phyloP scores from a whole-genome alignment of 2,888 invertebrate genomes.

The Conistra vaccinii region DNA sequence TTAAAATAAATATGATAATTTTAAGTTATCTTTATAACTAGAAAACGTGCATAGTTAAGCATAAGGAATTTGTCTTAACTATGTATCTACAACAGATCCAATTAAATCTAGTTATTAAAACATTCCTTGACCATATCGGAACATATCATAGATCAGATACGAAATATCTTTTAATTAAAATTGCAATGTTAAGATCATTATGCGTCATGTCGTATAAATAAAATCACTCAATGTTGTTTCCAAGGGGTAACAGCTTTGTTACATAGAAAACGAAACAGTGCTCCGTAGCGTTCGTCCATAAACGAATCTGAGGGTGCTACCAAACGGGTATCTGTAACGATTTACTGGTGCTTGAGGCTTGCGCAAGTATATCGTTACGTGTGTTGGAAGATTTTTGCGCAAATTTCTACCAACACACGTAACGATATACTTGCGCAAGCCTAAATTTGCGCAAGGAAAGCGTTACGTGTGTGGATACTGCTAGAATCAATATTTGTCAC shows the following conservation, averaged over 20 bases:
- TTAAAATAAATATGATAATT: too few relatives aligned
- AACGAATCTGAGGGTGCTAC: neutral
- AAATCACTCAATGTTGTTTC: neutral
- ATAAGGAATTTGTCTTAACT: neutral
- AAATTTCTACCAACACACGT: too few relatives aligned
- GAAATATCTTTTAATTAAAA: slow-evolving; percentile 34
- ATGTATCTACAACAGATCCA: neutral
- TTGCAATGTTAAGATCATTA: neutral
- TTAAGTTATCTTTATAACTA: neutral
- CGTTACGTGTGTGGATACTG: too few relatives aligned
- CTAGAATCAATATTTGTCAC: too few relatives aligned
- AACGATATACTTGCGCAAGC: too few relatives aligned
- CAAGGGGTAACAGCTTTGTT: neutral
- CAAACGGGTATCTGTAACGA: too few relatives aligned
- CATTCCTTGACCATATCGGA: slow-evolving; percentile 21
- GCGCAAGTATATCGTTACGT: too few relatives aligned
- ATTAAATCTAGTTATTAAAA: slow-evolving; percentile 22
- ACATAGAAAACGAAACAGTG: neutral
- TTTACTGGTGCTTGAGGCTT: too few relatives aligned
- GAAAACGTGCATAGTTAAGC: neutral
- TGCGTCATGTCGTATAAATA: neutral
- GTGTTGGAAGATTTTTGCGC: too few relatives aligned
- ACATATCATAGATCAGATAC: slow-evolving; percentile 16
- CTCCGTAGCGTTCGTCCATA: too few relatives aligned
- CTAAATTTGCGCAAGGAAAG: too few relatives aligned